A percentile compares a stretch with the other conserved stretches of the same genome.
These are phyloP conservation scores for Eutolmus rufibarbis DNA, from an alignment of 2,888 invertebrate species.

Conservation along the genomic window DNA sequence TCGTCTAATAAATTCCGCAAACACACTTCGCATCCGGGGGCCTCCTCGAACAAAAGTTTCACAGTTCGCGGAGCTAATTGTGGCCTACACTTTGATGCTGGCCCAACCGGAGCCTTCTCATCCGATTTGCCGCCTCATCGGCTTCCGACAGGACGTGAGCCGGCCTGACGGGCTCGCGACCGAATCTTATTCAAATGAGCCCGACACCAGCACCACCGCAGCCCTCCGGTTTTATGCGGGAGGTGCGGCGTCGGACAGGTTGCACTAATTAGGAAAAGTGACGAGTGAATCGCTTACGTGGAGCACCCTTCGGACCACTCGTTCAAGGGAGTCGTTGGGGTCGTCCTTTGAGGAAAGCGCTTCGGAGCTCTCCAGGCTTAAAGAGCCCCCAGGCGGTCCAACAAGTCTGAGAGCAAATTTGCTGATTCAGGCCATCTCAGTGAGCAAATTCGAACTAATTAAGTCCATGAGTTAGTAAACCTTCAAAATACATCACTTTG, in stretches of 20 bases:
- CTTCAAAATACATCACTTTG: no score
- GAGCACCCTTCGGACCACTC: neutral
- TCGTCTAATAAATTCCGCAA: constrained; percentile 35
- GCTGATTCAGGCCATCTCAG: neutral
- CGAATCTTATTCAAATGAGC: neutral
- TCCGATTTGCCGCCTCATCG: constrained; percentile 24
- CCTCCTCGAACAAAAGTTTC: neutral
- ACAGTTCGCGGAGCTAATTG: constrained; percentile 23
- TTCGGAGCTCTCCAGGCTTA: neutral
- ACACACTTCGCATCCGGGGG: neutral
- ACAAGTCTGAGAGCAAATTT: neutral
- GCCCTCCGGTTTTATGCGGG: neutral
- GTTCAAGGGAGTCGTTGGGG: neutral
- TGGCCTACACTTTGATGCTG: constrained; percentile 27
- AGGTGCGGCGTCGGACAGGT: neutral
- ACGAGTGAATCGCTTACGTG: neutral
- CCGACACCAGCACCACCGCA: neutral
- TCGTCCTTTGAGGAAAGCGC: neutral
- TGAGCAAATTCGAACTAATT: neutral
- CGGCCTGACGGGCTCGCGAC: neutral
- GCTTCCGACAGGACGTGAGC: neutral
- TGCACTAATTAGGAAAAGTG: neutral
- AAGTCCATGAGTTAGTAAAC: no score
- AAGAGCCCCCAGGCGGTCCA: neutral
- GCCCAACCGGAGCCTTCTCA: neutral